Evolutionary conservation across 1,140 invertebrate species (phyloP), one percentile per base, ranked within the genome.

Genomic region (Melanaphis sacchari): DNA sequence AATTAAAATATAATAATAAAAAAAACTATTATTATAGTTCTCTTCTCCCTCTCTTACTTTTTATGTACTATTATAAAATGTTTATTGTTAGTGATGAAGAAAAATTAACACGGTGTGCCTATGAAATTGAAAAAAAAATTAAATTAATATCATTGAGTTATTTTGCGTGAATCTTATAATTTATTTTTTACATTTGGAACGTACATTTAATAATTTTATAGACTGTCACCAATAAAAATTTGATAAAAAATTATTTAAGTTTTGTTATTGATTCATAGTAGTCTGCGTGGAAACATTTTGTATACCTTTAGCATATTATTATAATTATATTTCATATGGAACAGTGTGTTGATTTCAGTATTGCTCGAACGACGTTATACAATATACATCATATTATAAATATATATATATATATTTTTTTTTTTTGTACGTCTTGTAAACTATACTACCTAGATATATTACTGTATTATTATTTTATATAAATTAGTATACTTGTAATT

Each of bases 401-500:
- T 46, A 52, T 46, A 54, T 89, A 89, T n/a, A 52, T 89, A 52
- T 89, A 52, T 66, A 81, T n/a, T 76, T 81, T 76, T 76, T 85
- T 85, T 93, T 85, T 91, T 92, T 92, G 26, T 91, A 66, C 31
- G 90, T 91, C 66, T 85, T 93, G 81, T 93, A 85, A 92, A 93
- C 36, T 93, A 85, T 93, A 84, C 81, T 43, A 84, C 43, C 91
- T 93, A 93, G 81, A 93, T n/a, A 41, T 93, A 90, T 21, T 90
- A n/a, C 38, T 93, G 81, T 85, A 93, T 93, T 93, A 92, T 92
- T 82, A 93, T 93, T 93, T 93, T 93, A 85, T 85, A 93, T 85
- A 85, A 85, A 41, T 52, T 84, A 84, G 76, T 49, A 36, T 49
- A 81, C 41, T 59, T 92, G 91, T 84, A 92, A 92, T 92, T 49